phyloP scores from a whole-genome alignment of 1,140 invertebrate species.

The Pogonognathellus flavescens region DNA sequence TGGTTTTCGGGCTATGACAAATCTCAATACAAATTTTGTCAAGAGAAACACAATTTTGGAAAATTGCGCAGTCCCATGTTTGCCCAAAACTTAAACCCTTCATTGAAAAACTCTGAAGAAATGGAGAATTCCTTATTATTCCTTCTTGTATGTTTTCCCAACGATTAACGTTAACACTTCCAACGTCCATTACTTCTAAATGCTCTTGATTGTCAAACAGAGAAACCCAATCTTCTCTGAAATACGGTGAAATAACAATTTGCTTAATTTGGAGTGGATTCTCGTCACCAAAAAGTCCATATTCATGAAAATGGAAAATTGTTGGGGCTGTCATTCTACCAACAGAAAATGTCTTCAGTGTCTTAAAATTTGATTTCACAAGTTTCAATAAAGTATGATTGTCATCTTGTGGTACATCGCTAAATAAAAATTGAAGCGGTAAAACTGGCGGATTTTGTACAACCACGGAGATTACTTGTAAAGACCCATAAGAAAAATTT shows the following conservation, averaged over 20 bases:
- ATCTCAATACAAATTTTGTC: constrained; percentile 32
- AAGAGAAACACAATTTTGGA: constrained; percentile 44
- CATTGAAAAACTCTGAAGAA: constrained; percentile 47
- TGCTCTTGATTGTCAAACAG: constrained; percentile 40
- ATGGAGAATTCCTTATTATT: constrained; percentile 16
- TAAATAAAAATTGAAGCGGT: background rate
- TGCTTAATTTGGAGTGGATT: constrained; percentile 32
- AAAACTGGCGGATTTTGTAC: background rate
- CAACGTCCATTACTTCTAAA: constrained; percentile 44
- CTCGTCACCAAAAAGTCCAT: background rate
- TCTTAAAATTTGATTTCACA: background rate
- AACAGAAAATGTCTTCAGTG: background rate
- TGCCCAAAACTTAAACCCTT: constrained; percentile 56
- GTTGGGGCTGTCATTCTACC: background rate
- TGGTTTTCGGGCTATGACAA: constrained; percentile 57
- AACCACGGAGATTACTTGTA: background rate
- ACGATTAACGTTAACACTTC: constrained; percentile 51
- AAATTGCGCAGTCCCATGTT: constrained; percentile 54
- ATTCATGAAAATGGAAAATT: constrained; percentile 40
- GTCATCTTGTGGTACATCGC: background rate
- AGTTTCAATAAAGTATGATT: constrained; percentile 15
- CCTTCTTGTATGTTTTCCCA: constrained; percentile 52
- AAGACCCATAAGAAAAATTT: background rate
- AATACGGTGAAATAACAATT: constrained; percentile 48
- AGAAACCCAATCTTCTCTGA: constrained; percentile 52